phyloP scores from a whole-genome alignment of 2,113 vertebrate species.

The Oncorhynchus kisutch region DNA sequence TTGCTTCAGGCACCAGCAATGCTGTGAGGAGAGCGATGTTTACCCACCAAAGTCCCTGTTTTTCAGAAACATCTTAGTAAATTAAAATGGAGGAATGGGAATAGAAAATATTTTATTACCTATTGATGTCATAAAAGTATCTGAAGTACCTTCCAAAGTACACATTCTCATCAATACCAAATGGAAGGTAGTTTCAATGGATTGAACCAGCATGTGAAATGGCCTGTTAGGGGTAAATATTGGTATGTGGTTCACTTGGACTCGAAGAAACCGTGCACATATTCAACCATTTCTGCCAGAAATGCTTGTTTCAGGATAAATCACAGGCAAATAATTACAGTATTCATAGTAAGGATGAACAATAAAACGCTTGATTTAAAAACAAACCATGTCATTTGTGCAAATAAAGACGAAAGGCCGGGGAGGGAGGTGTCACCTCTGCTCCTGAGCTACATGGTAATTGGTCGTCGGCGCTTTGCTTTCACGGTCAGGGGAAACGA shows the following conservation, averaged over 20 bases:
- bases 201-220: slow-evolving; percentile 32
- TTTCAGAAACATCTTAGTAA: slow-evolving; percentile 22
- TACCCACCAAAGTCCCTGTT: slow-evolving; percentile 33
- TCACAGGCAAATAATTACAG: slow-evolving; percentile 60
- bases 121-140: slow-evolving; percentile 13
- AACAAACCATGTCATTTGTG: slow-evolving; percentile 62
- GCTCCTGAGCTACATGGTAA: slow-evolving; percentile 59
- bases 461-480: slow-evolving; percentile 69
- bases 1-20: slow-evolving; percentile 36
- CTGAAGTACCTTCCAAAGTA: slow-evolving; percentile 25
- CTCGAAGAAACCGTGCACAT: slow-evolving; percentile 41
- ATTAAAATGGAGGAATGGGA: slow-evolving; percentile 25
- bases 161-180: slow-evolving; percentile 5
- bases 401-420: slow-evolving; percentile 49
- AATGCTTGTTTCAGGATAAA: slow-evolving; percentile 40
- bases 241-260: slow-evolving; percentile 34
- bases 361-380: slow-evolving; percentile 65
- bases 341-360: slow-evolving; percentile 55
- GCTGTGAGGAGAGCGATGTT: slow-evolving; percentile 31
- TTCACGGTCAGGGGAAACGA: slow-evolving; percentile 62
- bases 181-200: slow-evolving; percentile 24
- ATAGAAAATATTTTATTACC: slow-evolving; percentile 26
- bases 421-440: slow-evolving; percentile 58
- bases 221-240: slow-evolving; percentile 38
- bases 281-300: slow-evolving; percentile 33